Evolutionary conservation across 2,888 invertebrate genomes (phyloP).

Genomic region (Heteropelma amictum): DNA sequence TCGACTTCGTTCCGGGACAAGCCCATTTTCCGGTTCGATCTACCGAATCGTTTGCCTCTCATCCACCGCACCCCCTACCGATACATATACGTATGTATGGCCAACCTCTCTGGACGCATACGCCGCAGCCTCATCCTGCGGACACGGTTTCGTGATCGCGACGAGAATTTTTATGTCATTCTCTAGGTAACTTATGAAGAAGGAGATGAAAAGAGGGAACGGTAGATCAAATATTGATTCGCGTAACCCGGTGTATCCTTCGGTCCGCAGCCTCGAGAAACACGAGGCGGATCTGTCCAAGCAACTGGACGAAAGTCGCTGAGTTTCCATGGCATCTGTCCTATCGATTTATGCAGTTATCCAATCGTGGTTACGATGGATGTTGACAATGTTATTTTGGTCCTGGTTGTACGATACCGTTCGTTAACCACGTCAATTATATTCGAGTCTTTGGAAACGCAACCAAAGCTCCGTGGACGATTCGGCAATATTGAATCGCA

Average conservation of each 20-base stretch:
- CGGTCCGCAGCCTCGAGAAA: no score
- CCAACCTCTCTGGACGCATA: not conserved
- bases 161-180: slow-evolving; percentile 46
- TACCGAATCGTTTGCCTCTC: slow-evolving; percentile 52
- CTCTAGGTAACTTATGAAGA: not conserved
- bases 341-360: no score
- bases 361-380: not conserved
- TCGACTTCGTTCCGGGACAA: slow-evolving; percentile 53
- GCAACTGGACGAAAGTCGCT: no score
- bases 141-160: slow-evolving; percentile 52
- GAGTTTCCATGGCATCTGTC: no score
- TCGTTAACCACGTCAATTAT: not conserved
- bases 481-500: slow-evolving; percentile 7
- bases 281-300: no score
- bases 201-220: not conserved
- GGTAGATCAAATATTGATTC: no score
- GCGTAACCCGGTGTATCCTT: no score
- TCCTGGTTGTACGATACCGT: not conserved
- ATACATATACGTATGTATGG: not conserved
- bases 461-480: not conserved
- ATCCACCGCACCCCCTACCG: slow-evolving; percentile 32
- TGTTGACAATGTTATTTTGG: not conserved
- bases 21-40: slow-evolving; percentile 59
- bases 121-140: slow-evolving; percentile 31
- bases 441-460: not conserved